phyloP scores from a whole-genome alignment of 92 coral and sea anemone genomes.

The Phenganax stokvisi region DNA sequence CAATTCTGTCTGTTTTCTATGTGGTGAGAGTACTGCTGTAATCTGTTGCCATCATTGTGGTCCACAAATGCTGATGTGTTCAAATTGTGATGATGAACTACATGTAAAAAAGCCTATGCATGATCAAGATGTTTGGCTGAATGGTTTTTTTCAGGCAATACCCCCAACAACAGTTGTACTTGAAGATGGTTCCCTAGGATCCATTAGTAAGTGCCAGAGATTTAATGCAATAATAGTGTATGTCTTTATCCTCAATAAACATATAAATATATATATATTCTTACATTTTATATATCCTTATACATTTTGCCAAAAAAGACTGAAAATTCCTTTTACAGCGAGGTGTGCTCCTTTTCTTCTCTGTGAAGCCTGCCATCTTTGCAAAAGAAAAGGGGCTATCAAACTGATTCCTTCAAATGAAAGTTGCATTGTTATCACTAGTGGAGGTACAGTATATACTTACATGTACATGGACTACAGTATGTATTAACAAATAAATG shows the following conservation, averaged over 20 bases:
- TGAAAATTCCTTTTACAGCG: background rate
- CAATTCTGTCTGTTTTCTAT: slow-evolving; percentile 1
- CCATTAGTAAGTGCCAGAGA: background rate
- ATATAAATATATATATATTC: background rate
- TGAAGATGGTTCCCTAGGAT: slow-evolving; percentile 17
- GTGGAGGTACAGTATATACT: slow-evolving; percentile 4
- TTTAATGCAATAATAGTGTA: background rate
- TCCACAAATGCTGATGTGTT: slow-evolving; percentile 21
- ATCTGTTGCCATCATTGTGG: slow-evolving; percentile 28
- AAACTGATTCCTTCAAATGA: background rate
- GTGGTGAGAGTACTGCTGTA: slow-evolving; percentile 19
- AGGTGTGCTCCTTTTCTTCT: slow-evolving; percentile 23
- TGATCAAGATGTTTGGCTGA: slow-evolving; percentile 23
- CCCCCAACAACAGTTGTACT: slow-evolving; percentile 11
- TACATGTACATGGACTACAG: background rate
- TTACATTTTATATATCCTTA: background rate
- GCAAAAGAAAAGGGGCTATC: slow-evolving; percentile 8
- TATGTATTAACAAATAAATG: too few species aligned
- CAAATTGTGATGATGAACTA: slow-evolving; percentile 5
- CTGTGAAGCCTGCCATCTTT: slow-evolving; percentile 9
- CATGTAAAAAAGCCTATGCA: slow-evolving; percentile 17
- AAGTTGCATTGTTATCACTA: slow-evolving; percentile 12
- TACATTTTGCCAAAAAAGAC: background rate
- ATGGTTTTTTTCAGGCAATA: slow-evolving; percentile 19
- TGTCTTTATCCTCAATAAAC: background rate